Base-by-base conservation (phyloP, 2,113 vertebrate species). In the Mus spicilegus region DNA sequence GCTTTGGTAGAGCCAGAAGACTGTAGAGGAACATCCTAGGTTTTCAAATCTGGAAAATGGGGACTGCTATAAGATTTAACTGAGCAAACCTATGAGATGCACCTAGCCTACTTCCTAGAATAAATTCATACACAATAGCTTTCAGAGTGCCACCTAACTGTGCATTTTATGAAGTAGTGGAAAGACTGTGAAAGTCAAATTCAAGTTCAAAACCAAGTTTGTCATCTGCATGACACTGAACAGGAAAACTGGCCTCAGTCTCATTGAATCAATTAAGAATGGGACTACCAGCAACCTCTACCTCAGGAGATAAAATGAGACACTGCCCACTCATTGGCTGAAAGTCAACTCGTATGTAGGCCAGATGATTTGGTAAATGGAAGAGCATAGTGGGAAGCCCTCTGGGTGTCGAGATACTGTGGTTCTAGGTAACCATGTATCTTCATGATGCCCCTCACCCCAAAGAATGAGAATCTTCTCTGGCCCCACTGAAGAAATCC, bases 401-500 rank as follows among this genome's bases (percentile, higher is more conserved):
- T 39, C 12, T 39, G 12, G 1, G 13, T 61, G n/a, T 39, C 16
- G 67, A 33, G 26, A 86, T 39, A 42, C 65, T 36, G 33, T 54
- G 56, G 46, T 91, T 96, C 91, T 89, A 88, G 67, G 42, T 80
- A 54, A 19, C 33, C 39, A 33, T 11, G 19, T 85, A 56, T n/a
- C 85, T 93, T 76, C 89, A 72, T 58, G 88, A 73, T 16, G 63
- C 7, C 46, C 19, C 73, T 73, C 10, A 1, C 82, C 61, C 56
- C 39, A 75, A 82, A 96, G 63, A 90, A 78, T 86, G 56, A 72
- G 77, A 95, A 87, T 80, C 67, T 88, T 92, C n/a, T 63, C n/a
- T 46, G n/a, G 33, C 70, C 67, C 73, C 78, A 81, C 67, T 70
- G 78, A 92, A 87, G 89, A 94, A 96, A 96, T 77, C 78, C 90